Conservation (phyloP, 2,113 vertebrate genomes). For the Acanthisitta chloris region DNA sequence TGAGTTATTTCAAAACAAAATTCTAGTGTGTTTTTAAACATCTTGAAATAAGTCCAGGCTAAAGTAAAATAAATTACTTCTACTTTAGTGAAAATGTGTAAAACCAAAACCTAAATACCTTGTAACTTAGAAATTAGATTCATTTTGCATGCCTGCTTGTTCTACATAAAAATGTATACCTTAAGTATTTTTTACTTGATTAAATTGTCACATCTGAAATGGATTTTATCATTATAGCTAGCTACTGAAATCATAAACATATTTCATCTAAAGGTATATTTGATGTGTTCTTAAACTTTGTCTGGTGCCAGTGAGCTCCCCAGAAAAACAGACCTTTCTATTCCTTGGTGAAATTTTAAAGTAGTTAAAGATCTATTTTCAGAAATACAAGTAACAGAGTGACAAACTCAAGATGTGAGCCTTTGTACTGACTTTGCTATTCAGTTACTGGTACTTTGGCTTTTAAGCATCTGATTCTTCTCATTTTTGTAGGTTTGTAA, state of each 20-base stretch:
- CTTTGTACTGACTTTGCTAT: background rate
- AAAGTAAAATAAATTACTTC: background rate
- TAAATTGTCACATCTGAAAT: background rate
- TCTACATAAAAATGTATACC: background rate
- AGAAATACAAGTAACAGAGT: background rate
- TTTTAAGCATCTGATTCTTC: background rate
- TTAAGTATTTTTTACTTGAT: background rate
- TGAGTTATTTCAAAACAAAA: background rate
- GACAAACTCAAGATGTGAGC: background rate
- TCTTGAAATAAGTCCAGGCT: background rate
- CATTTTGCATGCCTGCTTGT: background rate
- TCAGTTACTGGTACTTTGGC: background rate
- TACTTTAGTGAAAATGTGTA: background rate
- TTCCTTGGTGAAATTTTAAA: background rate
- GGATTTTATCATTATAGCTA: background rate
- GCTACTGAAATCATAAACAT: background rate
- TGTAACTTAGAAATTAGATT: background rate
- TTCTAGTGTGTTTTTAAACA: background rate
- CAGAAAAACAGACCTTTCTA: background rate
- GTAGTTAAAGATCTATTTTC: background rate
- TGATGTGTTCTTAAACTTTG: background rate
- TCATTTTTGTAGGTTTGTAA: background rate
- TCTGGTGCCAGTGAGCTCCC: background rate
- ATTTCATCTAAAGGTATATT: background rate
- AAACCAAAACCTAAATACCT: background rate